Percentiles rank a stretch among this genome's conserved stretches.
These are phyloP conservation scores for Olivierus martensii DNA, from an alignment of 1,140 invertebrate genomes.

Conservation along the genomic window DNA sequence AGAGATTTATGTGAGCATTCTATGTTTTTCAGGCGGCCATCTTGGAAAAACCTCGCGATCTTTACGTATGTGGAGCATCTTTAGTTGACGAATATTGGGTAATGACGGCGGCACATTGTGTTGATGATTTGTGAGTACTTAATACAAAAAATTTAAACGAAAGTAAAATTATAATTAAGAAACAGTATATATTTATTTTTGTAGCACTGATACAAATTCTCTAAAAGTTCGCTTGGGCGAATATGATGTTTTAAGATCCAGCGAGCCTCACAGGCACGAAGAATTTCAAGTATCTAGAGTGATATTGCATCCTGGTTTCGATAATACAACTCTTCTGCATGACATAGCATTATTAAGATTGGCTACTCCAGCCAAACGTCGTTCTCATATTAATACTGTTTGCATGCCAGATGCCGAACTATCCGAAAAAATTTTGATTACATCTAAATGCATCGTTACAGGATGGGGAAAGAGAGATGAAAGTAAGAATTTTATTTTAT, in stretches of 20 bases:
- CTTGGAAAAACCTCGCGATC: conserved; percentile 30
- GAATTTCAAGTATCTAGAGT: conserved; percentile 20
- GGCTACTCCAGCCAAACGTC: conserved; percentile 22
- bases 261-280: conserved; percentile 24
- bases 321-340: conserved; percentile 31
- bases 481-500: too few species aligned
- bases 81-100: conserved; percentile 39
- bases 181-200: neutral
- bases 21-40: conserved; percentile 31
- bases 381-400: conserved; percentile 33
- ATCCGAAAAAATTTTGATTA: conserved; percentile 4
- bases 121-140: conserved; percentile 22
- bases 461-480: conserved; percentile 42
- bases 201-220: conserved; percentile 10
- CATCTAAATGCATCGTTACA: conserved; percentile 37
- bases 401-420: conserved; percentile 29
- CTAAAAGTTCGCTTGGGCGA: conserved; percentile 36
- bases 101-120: conserved; percentile 46
- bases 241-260: conserved; percentile 33
- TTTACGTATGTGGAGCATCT: conserved; percentile 41
- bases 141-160: too few species aligned
- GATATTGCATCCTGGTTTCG: conserved; percentile 27
- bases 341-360: conserved; percentile 35
- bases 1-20: too few species aligned
- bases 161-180: too few species aligned